These are phyloP conservation scores for Agelaius phoeniceus DNA, from an alignment of 2,113 vertebrate genomes.

Conservation along the genomic window DNA sequence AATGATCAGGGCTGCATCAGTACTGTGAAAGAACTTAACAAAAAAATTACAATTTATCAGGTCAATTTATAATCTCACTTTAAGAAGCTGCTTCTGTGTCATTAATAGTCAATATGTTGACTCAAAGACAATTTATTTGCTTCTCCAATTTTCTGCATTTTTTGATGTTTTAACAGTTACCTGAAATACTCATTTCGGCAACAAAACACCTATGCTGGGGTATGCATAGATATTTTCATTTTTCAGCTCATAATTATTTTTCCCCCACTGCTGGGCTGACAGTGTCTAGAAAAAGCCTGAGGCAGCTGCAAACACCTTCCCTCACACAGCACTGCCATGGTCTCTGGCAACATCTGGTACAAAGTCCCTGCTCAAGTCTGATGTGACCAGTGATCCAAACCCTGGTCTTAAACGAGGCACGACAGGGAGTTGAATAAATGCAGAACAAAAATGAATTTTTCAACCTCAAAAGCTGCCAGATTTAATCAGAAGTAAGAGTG, in stretches of 20 bases:
- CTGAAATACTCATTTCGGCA: background rate
- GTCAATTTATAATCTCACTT: background rate
- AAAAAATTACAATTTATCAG: background rate
- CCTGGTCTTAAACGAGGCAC: background rate
- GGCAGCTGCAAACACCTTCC: background rate
- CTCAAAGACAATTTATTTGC: background rate
- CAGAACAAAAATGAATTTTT: background rate
- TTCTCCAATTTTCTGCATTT: background rate
- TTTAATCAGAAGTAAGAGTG: background rate
- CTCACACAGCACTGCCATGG: background rate
- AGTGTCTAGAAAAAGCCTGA: background rate
- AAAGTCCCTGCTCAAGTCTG: background rate
- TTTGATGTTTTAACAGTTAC: background rate
- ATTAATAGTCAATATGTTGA: background rate
- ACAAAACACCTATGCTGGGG: background rate
- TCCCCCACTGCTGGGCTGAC: background rate
- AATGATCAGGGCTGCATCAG: background rate
- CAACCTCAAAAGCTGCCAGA: background rate
- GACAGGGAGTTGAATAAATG: background rate
- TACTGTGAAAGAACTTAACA: background rate
- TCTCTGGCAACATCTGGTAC: background rate
- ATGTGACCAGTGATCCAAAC: background rate
- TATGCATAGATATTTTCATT: background rate
- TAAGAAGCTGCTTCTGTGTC: background rate
- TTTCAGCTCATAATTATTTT: background rate